These are phyloP conservation scores for Festucalex cinctus DNA, from an alignment of 2,113 vertebrate genomes.

Conservation along the genomic window DNA sequence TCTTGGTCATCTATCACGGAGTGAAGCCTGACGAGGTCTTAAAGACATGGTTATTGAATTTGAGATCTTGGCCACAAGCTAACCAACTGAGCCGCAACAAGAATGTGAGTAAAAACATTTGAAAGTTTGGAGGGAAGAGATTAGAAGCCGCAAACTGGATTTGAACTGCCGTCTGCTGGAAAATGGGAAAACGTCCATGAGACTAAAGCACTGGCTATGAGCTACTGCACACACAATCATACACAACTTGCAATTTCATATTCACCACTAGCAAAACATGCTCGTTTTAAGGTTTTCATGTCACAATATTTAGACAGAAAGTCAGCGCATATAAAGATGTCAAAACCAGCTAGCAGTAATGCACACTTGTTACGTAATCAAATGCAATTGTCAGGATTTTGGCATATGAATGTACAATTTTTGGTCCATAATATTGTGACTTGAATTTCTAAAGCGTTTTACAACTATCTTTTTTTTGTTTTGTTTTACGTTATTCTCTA, in stretches of 20 bases:
- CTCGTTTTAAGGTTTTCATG: not conserved
- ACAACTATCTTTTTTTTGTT: no score
- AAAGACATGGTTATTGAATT: constrained; percentile 32
- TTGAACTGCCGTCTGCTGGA: not conserved
- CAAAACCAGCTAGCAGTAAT: not conserved
- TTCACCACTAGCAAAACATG: not conserved
- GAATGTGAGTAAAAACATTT: not conserved
- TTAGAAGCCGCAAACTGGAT: constrained; percentile 3
- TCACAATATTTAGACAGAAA: not conserved
- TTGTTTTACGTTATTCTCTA: no score
- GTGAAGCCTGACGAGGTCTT: constrained; percentile 47
- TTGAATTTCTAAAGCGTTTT: no score
- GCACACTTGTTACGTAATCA: no score
- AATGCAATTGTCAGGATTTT: no score
- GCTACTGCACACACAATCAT: not conserved
- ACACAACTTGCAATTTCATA: not conserved
- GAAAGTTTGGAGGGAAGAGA: not conserved
- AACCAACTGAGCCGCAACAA: not conserved
- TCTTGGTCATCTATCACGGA: constrained; percentile 43
- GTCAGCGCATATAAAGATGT: not conserved
- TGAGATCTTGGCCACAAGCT: not conserved
- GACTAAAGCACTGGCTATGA: no score
- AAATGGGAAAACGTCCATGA: not conserved
- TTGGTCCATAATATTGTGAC: no score
- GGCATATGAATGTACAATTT: no score